phyloP scores from a whole-genome alignment of 2,888 invertebrate genomes.

The Tholera decimalis region DNA sequence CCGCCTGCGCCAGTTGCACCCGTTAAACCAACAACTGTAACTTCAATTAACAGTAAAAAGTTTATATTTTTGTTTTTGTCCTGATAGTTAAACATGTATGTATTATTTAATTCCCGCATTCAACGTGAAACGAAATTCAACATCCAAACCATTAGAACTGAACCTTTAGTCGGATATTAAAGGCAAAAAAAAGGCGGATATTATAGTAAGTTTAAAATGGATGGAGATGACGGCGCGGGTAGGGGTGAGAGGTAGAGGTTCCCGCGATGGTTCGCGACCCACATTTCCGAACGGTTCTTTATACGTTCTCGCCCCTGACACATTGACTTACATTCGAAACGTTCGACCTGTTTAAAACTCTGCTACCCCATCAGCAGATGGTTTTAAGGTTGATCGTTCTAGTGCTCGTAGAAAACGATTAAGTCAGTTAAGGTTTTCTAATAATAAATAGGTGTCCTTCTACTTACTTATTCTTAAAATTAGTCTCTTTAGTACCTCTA shows the following conservation, averaged over 20 bases:
- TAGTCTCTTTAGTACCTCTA: not conserved
- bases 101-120: not conserved
- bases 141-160: constrained; percentile 17
- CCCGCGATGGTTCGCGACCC: constrained; percentile 69
- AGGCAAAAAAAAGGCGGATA: too few species aligned
- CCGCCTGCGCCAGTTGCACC: not conserved
- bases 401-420: constrained; percentile 1
- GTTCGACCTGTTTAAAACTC: constrained; percentile 69
- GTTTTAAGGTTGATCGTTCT: constrained; percentile 64
- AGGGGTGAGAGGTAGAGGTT: constrained; percentile 55
- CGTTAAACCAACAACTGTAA: too few species aligned
- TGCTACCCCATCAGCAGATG: constrained; percentile 55
- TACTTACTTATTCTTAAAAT: not conserved
- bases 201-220: constrained; percentile 40
- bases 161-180: constrained; percentile 50
- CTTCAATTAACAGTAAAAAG: not conserved
- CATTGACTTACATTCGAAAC: constrained; percentile 78
- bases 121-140: constrained; percentile 17
- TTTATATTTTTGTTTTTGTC: not conserved
- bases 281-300: constrained; percentile 71
- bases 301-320: constrained; percentile 78
- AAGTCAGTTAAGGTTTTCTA: constrained; percentile 1
- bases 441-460: not conserved
- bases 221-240: constrained; percentile 45
- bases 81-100: too few species aligned